Percentiles rank a stretch among this genome's conserved stretches.
These are phyloP conservation scores for Nothocercus nigrocapillus DNA, from an alignment of 2,113 vertebrate genomes.

Conservation along the genomic window DNA sequence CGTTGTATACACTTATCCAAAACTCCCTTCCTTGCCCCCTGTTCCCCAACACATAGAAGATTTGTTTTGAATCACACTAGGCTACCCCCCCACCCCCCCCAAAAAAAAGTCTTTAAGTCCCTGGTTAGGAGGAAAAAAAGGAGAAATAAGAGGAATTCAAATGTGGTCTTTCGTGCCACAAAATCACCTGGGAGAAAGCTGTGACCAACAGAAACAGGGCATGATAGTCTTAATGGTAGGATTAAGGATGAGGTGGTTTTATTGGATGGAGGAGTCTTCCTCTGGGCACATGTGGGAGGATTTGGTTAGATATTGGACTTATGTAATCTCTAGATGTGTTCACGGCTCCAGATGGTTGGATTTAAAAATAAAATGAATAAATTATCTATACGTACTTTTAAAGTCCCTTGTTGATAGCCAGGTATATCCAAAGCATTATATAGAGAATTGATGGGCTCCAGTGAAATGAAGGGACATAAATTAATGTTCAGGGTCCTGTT, in stretches of 20 bases:
- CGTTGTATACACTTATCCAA: not conserved
- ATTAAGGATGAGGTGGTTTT: not conserved
- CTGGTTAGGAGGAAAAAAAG: not conserved
- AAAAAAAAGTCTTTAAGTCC: no score
- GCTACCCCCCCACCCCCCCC: no score
- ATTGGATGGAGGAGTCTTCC: not conserved
- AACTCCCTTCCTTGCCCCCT: not conserved
- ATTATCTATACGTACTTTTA: slow-evolving; percentile 22
- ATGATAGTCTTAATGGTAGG: not conserved
- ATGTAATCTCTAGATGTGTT: slow-evolving; percentile 9
- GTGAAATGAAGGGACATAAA: slow-evolving; percentile 6
- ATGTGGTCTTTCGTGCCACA: not conserved
- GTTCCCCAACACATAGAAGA: not conserved
- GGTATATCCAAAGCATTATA: not conserved
- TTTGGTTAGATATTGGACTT: slow-evolving; percentile 30
- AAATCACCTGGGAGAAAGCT: not conserved
- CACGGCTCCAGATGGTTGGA: slow-evolving; percentile 37
- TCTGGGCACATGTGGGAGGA: not conserved
- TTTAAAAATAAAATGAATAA: slow-evolving; percentile 64
- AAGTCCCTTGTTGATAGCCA: not conserved
- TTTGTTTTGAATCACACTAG: not conserved
- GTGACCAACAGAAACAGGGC: not conserved
- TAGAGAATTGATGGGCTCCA: slow-evolving; percentile 3
- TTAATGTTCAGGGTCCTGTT: not conserved
- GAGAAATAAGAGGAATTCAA: not conserved